A percentile compares a stretch with the other conserved stretches of the same genome.
phyloP scores from a whole-genome alignment of 2,797 vertebrate species.

The Molossus alvarezi region DNA sequence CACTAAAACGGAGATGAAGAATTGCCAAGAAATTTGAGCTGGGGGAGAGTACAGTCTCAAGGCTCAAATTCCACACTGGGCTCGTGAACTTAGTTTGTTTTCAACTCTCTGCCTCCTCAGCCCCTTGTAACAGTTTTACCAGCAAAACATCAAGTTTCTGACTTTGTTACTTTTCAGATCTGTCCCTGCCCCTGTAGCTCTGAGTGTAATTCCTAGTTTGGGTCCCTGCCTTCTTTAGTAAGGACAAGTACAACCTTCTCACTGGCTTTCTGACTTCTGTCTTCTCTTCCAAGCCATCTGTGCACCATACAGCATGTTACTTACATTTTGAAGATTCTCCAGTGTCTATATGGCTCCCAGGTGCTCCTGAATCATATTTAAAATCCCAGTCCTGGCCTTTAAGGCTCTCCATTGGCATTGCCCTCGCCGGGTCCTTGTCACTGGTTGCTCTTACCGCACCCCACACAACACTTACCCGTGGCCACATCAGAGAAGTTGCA shows the following conservation, averaged over 20 bases:
- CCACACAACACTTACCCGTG: fast-evolving
- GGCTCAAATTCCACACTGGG: not conserved
- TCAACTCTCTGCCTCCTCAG: not conserved
- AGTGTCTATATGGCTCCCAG: not conserved
- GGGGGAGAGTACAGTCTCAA: not conserved
- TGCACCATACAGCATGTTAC: not conserved
- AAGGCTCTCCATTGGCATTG: not conserved
- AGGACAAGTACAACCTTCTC: not conserved
- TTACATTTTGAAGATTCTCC: not conserved
- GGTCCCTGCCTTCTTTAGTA: not conserved
- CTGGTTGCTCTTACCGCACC: not conserved
- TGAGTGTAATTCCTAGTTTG: not conserved
- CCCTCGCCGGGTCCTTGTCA: not conserved
- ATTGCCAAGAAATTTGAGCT: slow-evolving; percentile 40
- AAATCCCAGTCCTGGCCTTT: not conserved
- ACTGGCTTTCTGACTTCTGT: not conserved
- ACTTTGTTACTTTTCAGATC: slow-evolving; percentile 9
- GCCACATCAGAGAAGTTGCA: not conserved
- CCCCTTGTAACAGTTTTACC: not conserved
- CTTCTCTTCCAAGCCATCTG: not conserved
- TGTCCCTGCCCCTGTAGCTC: not conserved
- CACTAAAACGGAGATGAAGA: not conserved
- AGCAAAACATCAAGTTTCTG: not conserved
- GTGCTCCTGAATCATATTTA: not conserved
- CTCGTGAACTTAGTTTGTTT: slow-evolving; percentile 43